Conservation (phyloP, 2,888 invertebrate genomes). For the Amaurobius ferox region DNA sequence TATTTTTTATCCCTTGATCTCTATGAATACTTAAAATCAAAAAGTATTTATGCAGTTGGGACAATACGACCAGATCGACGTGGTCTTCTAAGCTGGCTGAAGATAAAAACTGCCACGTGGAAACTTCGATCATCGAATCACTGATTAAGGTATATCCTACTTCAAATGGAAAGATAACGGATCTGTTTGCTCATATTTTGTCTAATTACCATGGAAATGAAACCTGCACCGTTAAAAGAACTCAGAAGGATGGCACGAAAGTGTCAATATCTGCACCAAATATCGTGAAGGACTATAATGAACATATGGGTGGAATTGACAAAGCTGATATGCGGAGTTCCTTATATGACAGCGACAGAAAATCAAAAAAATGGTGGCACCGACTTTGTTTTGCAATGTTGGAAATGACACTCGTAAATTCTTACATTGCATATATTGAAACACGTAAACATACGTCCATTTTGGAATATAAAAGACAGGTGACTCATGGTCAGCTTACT, state of each 20-base stretch:
- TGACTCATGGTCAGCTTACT: not conserved
- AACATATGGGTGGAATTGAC: conserved; percentile 25
- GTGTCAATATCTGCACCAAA: conserved; percentile 18
- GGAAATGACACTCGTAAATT: not conserved
- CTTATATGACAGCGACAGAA: not conserved
- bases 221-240: conserved; percentile 24
- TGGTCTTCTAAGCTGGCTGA: conserved; percentile 22
- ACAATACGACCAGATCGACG: conserved; percentile 17
- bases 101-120: conserved; percentile 31
- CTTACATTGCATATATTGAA: not conserved
- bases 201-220: conserved; percentile 28
- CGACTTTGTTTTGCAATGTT: not conserved
- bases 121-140: conserved; percentile 20
- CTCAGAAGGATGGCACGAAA: conserved; percentile 29
- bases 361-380: conserved; percentile 5
- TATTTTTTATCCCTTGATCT: conserved; percentile 11
- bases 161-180: conserved; percentile 45
- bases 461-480: not conserved
- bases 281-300: conserved; percentile 29
- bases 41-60: conserved; percentile 21
- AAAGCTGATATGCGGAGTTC: conserved; percentile 32
- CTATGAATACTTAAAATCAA: not conserved
- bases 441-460: not conserved
- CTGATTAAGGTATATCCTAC: conserved; percentile 23
- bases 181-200: conserved; percentile 30